phyloP scores from a whole-genome alignment of 2,797 vertebrate species.

The Cyprinodon diabolis region DNA sequence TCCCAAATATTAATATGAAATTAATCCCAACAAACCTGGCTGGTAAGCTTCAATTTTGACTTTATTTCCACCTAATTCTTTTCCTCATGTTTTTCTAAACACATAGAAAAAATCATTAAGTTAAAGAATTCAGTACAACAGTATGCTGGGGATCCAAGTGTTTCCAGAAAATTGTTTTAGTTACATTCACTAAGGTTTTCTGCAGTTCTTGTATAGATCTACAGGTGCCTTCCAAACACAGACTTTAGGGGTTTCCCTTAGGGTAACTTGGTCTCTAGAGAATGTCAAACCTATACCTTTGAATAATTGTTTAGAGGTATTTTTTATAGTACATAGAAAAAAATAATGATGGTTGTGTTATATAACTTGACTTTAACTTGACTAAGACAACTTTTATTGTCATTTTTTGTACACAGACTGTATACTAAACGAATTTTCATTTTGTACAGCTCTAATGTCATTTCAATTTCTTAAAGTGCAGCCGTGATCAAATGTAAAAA shows the following conservation, averaged over 20 bases:
- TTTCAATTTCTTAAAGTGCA: too few species aligned
- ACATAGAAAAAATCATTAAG: background rate
- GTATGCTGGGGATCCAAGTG: background rate
- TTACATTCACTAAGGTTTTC: background rate
- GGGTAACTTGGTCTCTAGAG: background rate
- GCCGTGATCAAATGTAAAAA: too few species aligned
- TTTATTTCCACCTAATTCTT: background rate
- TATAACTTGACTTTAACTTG: too few species aligned
- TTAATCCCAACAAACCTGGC: slow-evolving; percentile 12
- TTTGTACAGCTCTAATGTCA: too few species aligned
- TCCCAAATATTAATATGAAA: slow-evolving; percentile 31
- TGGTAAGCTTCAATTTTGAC: slow-evolving; percentile 1
- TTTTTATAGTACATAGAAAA: too few species aligned
- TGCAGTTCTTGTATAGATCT: background rate
- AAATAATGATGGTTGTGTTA: too few species aligned
- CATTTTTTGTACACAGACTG: too few species aligned
- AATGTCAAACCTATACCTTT: background rate
- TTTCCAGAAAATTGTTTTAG: background rate
- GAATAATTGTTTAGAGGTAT: too few species aligned
- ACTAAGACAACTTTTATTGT: too few species aligned
- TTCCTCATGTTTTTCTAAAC: background rate
- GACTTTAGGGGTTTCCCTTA: background rate
- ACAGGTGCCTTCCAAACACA: background rate
- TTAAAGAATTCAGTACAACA: background rate
- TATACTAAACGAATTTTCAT: too few species aligned